Evolutionary conservation across 2,113 vertebrate genomes (phyloP).

Genomic region (Stigmatopora argus): DNA sequence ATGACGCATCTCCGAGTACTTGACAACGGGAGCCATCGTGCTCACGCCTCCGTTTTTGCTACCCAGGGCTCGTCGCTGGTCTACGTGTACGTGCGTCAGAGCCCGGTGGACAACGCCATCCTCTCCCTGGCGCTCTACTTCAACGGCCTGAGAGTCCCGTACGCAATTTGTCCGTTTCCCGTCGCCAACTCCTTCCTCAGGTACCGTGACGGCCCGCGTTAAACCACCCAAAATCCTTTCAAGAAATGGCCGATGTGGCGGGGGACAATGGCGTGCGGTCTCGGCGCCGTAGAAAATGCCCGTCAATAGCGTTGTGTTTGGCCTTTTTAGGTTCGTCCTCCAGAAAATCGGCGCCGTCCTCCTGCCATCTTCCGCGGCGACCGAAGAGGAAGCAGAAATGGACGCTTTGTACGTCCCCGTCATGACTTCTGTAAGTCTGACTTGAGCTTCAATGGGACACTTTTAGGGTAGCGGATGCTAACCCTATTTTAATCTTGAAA

Average conservation of each 20-base stretch:
- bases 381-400: constrained; percentile 58
- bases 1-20: constrained; percentile 6
- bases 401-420: constrained; percentile 54
- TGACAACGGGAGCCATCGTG: constrained; percentile 21
- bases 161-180: constrained; percentile 60
- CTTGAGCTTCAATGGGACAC: background rate
- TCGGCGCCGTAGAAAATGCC: background rate
- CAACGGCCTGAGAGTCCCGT: constrained; percentile 77
- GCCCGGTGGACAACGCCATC: constrained; percentile 73
- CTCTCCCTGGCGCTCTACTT: constrained; percentile 80
- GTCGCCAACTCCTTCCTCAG: constrained; percentile 65
- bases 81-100: constrained; percentile 77
- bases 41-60: constrained; percentile 34
- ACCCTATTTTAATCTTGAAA: constrained; percentile 61
- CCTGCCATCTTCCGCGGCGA: constrained; percentile 42
- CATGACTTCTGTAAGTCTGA: constrained; percentile 66
- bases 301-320: background rate
- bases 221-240: constrained; percentile 6
- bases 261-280: too few species aligned
- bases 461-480: background rate
- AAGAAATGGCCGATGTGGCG: background rate
- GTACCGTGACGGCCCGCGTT: constrained; percentile 28
- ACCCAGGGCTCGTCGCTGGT: constrained; percentile 70
- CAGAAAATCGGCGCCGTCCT: constrained; percentile 64
- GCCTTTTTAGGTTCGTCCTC: constrained; percentile 57